Conservation (phyloP, 2,797 vertebrate species). For the Chelmon rostratus region DNA sequence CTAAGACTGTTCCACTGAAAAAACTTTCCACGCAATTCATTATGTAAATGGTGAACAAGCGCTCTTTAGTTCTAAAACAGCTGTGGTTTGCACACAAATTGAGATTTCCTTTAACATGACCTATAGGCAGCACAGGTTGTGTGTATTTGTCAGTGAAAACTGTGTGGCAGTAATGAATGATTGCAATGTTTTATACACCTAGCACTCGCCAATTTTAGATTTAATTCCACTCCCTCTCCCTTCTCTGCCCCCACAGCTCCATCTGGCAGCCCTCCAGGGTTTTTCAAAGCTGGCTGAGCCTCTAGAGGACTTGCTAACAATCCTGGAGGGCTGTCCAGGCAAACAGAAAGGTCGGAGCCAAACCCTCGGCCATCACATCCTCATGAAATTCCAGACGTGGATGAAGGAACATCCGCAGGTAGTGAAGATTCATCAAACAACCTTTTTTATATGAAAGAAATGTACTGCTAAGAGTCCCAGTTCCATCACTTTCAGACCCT, state of each 20-base stretch:
- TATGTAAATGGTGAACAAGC: not conserved
- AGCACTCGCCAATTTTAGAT: slow-evolving; percentile 3
- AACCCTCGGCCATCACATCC: slow-evolving; percentile 74
- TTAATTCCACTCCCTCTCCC: not conserved
- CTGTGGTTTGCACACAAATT: not conserved
- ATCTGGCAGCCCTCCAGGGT: slow-evolving; percentile 61
- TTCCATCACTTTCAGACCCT: slow-evolving; percentile 10
- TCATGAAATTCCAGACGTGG: slow-evolving; percentile 84
- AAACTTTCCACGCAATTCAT: not conserved
- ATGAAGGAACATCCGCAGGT: slow-evolving; percentile 75
- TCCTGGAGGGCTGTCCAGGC: slow-evolving; percentile 80
- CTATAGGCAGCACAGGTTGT: not conserved
- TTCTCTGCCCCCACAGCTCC: slow-evolving; percentile 70
- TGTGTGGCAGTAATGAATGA: not conserved
- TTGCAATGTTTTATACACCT: slow-evolving; percentile 15
- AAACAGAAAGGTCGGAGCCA: slow-evolving; percentile 79
- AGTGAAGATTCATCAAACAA: not conserved
- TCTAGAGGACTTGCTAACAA: slow-evolving; percentile 76
- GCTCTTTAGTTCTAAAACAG: not conserved
- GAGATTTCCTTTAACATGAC: not conserved
- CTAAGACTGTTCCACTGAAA: not conserved
- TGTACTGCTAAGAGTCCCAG: not conserved
- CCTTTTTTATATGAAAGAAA: not conserved
- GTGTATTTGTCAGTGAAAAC: not conserved
- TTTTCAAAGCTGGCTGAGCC: slow-evolving; percentile 84